Percentiles rank a stretch among this genome's conserved stretches.
These are phyloP conservation scores for Hypocryptadius cinnamomeus DNA, from an alignment of 2,113 vertebrate genomes.

Conservation along the genomic window DNA sequence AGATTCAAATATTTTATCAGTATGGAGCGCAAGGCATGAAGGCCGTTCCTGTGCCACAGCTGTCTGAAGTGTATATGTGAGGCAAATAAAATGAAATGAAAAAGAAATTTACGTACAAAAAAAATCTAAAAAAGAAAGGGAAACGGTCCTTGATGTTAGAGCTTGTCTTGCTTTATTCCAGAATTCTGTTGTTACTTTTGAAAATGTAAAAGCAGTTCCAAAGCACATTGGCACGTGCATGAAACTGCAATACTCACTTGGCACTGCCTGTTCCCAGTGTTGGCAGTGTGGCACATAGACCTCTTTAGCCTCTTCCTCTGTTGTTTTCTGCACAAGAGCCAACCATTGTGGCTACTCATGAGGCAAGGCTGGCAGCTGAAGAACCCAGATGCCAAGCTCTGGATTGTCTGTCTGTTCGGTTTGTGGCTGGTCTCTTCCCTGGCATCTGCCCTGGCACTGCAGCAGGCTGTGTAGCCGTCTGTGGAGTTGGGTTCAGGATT, in stretches of 20 bases:
- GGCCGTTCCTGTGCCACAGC: background rate
- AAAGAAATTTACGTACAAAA: background rate
- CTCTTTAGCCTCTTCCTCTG: conserved; percentile 79
- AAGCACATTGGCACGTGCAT: conserved; percentile 70
- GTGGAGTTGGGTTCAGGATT: conserved; percentile 74
- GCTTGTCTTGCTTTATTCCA: conserved; percentile 69
- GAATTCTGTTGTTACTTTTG: conserved; percentile 79
- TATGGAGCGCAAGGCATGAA: background rate
- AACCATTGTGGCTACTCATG: conserved; percentile 78
- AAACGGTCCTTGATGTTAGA: conserved; percentile 57
- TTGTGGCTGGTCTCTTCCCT: conserved; percentile 76
- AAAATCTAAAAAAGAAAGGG: background rate
- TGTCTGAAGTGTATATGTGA: background rate
- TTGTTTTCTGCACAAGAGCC: conserved; percentile 76
- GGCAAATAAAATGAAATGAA: background rate
- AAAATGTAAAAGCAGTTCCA: conserved; percentile 73
- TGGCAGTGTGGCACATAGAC: conserved; percentile 77
- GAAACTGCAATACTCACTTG: conserved; percentile 74
- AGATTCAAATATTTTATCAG: conserved; percentile 24
- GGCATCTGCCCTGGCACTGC: conserved; percentile 80
- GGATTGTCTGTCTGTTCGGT: conserved; percentile 78
- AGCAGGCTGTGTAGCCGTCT: conserved; percentile 76
- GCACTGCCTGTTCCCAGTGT: conserved; percentile 66
- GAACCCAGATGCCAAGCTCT: conserved; percentile 84
- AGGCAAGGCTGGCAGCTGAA: conserved; percentile 82